A percentile compares a stretch with the other conserved stretches of the same genome.
These are phyloP conservation scores for Triplophysa dalaica DNA, from an alignment of 2,113 vertebrate species.

Conservation along the genomic window DNA sequence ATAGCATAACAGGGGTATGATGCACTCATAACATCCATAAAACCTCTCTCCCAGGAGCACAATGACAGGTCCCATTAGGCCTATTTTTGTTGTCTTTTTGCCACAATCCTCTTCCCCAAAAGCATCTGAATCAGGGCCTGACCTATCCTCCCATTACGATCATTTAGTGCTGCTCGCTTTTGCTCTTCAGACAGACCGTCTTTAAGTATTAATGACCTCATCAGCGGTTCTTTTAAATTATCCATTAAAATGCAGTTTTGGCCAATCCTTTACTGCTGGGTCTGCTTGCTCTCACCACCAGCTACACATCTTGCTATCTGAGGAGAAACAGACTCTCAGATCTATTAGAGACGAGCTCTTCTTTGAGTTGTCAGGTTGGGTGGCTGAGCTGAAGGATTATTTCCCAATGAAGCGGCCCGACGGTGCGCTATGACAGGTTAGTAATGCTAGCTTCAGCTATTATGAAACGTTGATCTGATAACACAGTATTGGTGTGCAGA, in stretches of 20 bases:
- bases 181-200: slow-evolving; percentile 49
- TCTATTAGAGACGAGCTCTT: background rate
- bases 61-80: slow-evolving; percentile 34
- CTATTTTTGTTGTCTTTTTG: slow-evolving; percentile 5
- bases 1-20: slow-evolving; percentile 33
- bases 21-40: slow-evolving; percentile 32
- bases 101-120: slow-evolving; percentile 39
- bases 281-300: slow-evolving; percentile 32
- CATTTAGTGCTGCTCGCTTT: slow-evolving; percentile 51
- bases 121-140: slow-evolving; percentile 38
- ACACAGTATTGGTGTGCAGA: background rate
- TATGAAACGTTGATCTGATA: background rate
- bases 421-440: slow-evolving; percentile 46
- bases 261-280: slow-evolving; percentile 38
- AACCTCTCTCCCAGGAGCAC: slow-evolving; percentile 1
- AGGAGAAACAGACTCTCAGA: slow-evolving; percentile 5
- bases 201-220: slow-evolving; percentile 64
- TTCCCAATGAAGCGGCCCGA: slow-evolving; percentile 13
- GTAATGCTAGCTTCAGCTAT: slow-evolving; percentile 25
- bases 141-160: slow-evolving; percentile 50
- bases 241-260: slow-evolving; percentile 44
- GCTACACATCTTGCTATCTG: slow-evolving; percentile 22
- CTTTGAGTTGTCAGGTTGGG: background rate
- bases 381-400: slow-evolving; percentile 26
- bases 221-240: slow-evolving; percentile 61